Evolutionary conservation across 1,140 invertebrate genomes (phyloP).

Genomic region (Uloborus diversus): DNA sequence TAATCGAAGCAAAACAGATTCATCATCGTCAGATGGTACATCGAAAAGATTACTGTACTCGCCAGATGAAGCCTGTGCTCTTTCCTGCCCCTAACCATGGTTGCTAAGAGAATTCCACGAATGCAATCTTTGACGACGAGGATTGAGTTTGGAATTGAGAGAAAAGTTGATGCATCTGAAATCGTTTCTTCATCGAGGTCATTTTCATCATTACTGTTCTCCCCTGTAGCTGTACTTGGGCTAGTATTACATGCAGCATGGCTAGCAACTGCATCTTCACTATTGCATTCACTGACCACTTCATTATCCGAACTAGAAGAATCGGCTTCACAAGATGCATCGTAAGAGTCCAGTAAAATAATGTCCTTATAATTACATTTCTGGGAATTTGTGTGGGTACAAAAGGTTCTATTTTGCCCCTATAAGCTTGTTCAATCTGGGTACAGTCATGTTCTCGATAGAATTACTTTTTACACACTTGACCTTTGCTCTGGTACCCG

Average conservation of each 20-base stretch:
- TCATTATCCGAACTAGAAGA: slow-evolving; percentile 55
- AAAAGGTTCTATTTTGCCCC: slow-evolving; percentile 12
- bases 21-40: slow-evolving; percentile 64
- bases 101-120: slow-evolving; percentile 42
- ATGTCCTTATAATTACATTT: slow-evolving; percentile 32
- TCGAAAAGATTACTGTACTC: slow-evolving; percentile 13
- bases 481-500: slow-evolving; percentile 25
- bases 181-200: slow-evolving; percentile 85
- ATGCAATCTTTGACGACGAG: slow-evolving; percentile 43
- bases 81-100: slow-evolving; percentile 21
- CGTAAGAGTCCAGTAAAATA: slow-evolving; percentile 43
- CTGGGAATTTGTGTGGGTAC: neutral
- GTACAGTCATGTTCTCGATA: slow-evolving; percentile 29
- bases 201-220: slow-evolving; percentile 78
- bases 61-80: neutral
- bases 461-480: slow-evolving; percentile 15
- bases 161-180: slow-evolving; percentile 78
- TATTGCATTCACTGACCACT: slow-evolving; percentile 65
- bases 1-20: slow-evolving; percentile 69
- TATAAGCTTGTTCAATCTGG: slow-evolving; percentile 6
- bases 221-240: slow-evolving; percentile 62
- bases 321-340: slow-evolving; percentile 57
- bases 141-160: slow-evolving; percentile 61
- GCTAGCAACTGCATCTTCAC: slow-evolving; percentile 65
- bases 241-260: slow-evolving; percentile 55